Conservation (phyloP, 2,797 vertebrate species). For the Sebastes matsubarae region DNA sequence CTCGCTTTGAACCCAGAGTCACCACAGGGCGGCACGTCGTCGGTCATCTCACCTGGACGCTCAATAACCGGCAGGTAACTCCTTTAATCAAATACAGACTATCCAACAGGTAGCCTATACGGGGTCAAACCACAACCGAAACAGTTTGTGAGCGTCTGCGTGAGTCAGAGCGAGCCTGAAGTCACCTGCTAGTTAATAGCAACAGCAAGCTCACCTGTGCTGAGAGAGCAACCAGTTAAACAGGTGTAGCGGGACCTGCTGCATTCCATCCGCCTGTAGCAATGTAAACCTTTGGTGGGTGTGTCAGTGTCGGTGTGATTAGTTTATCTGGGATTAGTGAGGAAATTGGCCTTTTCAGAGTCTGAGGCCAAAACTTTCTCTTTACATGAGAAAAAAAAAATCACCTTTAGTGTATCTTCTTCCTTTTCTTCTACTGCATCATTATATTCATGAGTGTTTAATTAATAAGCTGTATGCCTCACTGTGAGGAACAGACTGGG, state of each 20-base stretch:
- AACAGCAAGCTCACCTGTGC: slow-evolving; percentile 2
- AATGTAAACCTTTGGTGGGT: neutral
- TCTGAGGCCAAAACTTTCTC: neutral
- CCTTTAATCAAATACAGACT: neutral
- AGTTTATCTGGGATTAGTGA: neutral
- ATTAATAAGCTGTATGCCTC: no score
- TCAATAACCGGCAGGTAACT: slow-evolving; percentile 19
- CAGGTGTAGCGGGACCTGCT: slow-evolving; percentile 61
- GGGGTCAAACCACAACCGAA: neutral
- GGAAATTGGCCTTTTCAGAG: neutral
- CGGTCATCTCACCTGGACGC: neutral
- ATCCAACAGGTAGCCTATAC: no score
- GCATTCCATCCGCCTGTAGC: slow-evolving; percentile 54
- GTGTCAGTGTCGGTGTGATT: neutral
- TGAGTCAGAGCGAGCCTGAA: neutral
- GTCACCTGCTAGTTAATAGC: neutral
- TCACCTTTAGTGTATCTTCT: neutral
- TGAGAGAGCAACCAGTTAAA: slow-evolving; percentile 7
- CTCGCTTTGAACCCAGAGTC: neutral
- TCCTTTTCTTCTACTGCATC: neutral
- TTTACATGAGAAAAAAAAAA: neutral
- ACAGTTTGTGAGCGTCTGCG: accelerated
- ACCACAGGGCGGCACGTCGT: neutral
- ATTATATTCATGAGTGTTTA: no score
- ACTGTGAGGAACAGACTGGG: no score